Evolutionary conservation across 2,888 invertebrate species (phyloP), one percentile per base, ranked within the genome.

Genomic region (Morinoia aosen): DNA sequence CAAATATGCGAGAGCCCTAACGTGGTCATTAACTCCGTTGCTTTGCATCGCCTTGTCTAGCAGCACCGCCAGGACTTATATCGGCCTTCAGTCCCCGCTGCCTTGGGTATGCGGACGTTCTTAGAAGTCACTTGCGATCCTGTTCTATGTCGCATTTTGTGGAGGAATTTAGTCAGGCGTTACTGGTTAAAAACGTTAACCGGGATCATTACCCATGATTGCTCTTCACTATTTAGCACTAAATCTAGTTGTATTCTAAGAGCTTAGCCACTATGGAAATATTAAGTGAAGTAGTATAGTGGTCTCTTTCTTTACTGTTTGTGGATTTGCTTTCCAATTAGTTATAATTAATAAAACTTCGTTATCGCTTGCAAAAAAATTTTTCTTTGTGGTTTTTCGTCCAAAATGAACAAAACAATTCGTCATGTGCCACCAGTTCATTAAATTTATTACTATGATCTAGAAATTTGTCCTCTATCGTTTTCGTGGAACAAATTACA

Each of bases 11-110:
- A 14, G 76, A 33, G 76, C 25, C 25, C 76, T 76, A 76, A 76
- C 76, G 76, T 76, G 76, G 76, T 76, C 76, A 76, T 76, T 76
- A 76, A 76, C 76, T 76, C 76, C 33, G 76, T 76, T 76, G 76
- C 33, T 76, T 33, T 76, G 76, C 76, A 76, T 76, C 76, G 76
- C 76, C 76, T 16, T 33, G 76, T 16, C 76, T 76, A 33, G 33
- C 25, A 76, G 3, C 14, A 76, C 76, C 25, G 25, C 16, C 76
- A 19, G 25, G 25, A 76, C 25, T 76, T 76, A 76, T 76, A 76
- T 76, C 33, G 76, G 33, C 76, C 25, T 16, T 76, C 25, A 33
- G 76, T 33, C 25, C 19, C 25, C 76, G 76, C 76, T 76, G 25
- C 76, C 76, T 76, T 33, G 76, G 0, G 14, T 64, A 19, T 64